Conservation (phyloP, 2,888 invertebrate genomes). For the Drosophila percnosoma region DNA sequence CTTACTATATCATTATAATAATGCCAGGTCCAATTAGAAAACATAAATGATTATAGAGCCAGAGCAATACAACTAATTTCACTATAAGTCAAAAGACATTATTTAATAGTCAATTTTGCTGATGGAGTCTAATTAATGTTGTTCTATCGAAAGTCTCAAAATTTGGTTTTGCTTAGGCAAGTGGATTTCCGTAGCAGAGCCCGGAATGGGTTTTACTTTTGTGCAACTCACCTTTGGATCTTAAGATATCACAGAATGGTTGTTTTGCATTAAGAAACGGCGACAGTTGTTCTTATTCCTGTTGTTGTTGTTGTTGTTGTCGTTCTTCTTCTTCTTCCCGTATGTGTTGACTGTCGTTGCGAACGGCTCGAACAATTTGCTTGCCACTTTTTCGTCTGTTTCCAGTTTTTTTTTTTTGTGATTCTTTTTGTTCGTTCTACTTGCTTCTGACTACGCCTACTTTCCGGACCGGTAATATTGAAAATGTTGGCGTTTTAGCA, state of each 20-base stretch:
- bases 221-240: constrained; percentile 75
- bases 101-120: neutral
- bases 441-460: constrained; percentile 33
- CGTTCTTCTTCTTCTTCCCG: constrained; percentile 17
- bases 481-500: constrained; percentile 26
- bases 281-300: constrained; percentile 52
- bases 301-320: constrained; percentile 16
- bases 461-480: constrained; percentile 28
- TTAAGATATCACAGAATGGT: constrained; percentile 79
- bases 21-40: neutral
- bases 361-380: constrained; percentile 29
- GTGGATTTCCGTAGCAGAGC: constrained; percentile 55
- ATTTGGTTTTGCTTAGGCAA: constrained; percentile 9
- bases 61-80: too few relatives aligned
- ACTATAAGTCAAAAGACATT: neutral
- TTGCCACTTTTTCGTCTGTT: constrained; percentile 28
- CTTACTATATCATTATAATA: neutral
- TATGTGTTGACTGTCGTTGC: constrained; percentile 19
- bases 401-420: constrained; percentile 11
- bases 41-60: neutral
- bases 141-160: neutral
- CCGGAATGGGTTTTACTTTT: constrained; percentile 26
- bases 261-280: constrained; percentile 59
- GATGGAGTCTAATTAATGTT: neutral
- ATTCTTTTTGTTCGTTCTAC: constrained; percentile 40